Evolutionary conservation across 2,797 vertebrate genomes (phyloP), one percentile per base, ranked within the genome.

Genomic region (Sebastolobus alascanus): DNA sequence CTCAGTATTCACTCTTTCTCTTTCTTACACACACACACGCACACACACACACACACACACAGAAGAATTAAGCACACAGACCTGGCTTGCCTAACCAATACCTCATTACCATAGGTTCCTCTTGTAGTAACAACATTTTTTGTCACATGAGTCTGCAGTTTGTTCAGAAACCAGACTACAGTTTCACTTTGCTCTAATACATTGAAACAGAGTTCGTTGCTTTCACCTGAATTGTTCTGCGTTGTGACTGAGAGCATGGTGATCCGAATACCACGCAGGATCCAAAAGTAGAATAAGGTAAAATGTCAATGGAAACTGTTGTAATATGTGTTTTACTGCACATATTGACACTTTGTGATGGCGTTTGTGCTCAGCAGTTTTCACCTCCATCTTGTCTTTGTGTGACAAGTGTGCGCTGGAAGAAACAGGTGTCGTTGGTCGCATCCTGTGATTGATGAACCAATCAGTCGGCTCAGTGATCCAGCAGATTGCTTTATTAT

Each of bases 101-200:
- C 70, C 73, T 86, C 80, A 70, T 29, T 77, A 78, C 83, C 16
- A 35, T 64, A 67, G 72, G 65, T 91, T 93, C 89, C 90, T 89
- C 89, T 90, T 82, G 66, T 77, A 77, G 66, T 59, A 67, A 69
- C 40, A 84, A 20, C 22, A 2, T 22, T 11, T 18, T 54, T 52
- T n/a, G 75, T 78, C 60, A 69, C 46, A 65, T 79, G 73, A 87
- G 14, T 83, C 4, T 71, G 85, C 79, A 84, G 71, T 64, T 71
- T 13, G 66, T 72, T 80, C 20, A 38, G n/a, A 61, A 71, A 71
- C 27, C 25, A 63, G 25, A 20, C 3, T 4, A 3, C 6, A 33
- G 55, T 88, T 79, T 86, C 56, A 35, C 20, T 79, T 77, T 70
- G 31, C 52, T 43, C 3, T 56, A 1, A 27, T 52, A 5, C 22